Conservation (phyloP, 2,113 vertebrate genomes). For the Nesogale talazaci region DNA sequence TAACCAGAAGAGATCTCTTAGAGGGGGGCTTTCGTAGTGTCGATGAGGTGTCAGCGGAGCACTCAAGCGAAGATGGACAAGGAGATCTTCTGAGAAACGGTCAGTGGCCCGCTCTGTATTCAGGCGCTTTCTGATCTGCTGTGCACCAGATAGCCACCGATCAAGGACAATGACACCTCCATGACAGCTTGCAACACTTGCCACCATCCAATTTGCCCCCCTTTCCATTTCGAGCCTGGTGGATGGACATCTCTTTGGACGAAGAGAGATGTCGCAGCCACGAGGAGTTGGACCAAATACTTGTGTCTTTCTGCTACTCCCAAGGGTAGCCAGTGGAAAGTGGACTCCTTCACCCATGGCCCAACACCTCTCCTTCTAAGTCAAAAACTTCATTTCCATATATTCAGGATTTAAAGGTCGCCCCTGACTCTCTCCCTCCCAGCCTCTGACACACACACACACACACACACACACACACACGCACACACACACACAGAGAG, state of each 20-base stretch:
- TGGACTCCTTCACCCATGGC: not conserved
- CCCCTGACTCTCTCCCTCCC: no score
- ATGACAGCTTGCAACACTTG: not conserved
- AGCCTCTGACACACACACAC: no score
- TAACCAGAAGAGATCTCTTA: not conserved
- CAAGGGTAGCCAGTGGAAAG: not conserved
- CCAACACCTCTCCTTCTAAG: not conserved
- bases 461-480: no score
- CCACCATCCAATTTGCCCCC: not conserved
- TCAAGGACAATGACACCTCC: not conserved
- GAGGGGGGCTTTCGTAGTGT: not conserved
- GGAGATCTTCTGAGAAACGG: not conserved
- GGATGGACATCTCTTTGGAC: not conserved
- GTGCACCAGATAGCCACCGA: not conserved
- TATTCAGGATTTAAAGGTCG: conserved; percentile 57
- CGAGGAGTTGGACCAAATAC: not conserved
- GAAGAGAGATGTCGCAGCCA: not conserved
- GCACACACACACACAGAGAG: no score
- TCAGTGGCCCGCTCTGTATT: not conserved
- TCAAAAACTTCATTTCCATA: conserved; percentile 53
- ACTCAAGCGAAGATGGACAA: not conserved
- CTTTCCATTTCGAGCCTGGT: not conserved
- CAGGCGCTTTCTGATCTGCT: not conserved
- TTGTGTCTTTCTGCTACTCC: not conserved
- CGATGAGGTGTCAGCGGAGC: not conserved